phyloP scores from a whole-genome alignment of 2,888 invertebrate genomes.

The Galerucella pusilla region DNA sequence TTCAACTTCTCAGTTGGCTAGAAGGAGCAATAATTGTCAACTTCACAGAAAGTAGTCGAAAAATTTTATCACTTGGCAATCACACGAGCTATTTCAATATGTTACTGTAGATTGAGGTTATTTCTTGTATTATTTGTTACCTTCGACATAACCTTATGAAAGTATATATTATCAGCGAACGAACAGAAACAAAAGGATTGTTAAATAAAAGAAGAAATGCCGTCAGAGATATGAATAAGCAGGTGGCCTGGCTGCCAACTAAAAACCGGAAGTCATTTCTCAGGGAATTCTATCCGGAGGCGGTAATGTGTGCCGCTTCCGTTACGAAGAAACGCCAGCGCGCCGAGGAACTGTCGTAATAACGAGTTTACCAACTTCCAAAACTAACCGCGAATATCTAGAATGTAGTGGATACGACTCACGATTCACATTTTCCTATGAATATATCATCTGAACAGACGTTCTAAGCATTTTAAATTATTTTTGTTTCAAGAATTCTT shows the following conservation, averaged over 20 bases:
- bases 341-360: constrained; percentile 45
- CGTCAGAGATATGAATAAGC: constrained; percentile 33
- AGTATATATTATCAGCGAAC: neutral
- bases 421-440: constrained; percentile 9
- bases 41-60: no score
- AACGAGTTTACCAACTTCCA: constrained; percentile 29
- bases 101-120: no score
- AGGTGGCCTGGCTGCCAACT: constrained; percentile 46
- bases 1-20: no score
- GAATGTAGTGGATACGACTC: constrained; percentile 19
- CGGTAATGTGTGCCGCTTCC: constrained; percentile 53
- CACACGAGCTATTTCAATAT: no score
- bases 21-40: no score
- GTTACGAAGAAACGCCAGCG: constrained; percentile 44
- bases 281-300: constrained; percentile 49
- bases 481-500: neutral
- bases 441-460: constrained; percentile 2
- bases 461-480: constrained; percentile 5
- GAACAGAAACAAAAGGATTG: constrained; percentile 5
- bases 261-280: constrained; percentile 47
- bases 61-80: no score
- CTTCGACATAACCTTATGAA: neutral
- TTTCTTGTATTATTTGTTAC: no score
- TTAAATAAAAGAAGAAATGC: constrained; percentile 14
- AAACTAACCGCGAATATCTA: constrained; percentile 20